Evolutionary conservation across 2,797 vertebrate species (phyloP).

Genomic region (Pitangus sulphuratus): DNA sequence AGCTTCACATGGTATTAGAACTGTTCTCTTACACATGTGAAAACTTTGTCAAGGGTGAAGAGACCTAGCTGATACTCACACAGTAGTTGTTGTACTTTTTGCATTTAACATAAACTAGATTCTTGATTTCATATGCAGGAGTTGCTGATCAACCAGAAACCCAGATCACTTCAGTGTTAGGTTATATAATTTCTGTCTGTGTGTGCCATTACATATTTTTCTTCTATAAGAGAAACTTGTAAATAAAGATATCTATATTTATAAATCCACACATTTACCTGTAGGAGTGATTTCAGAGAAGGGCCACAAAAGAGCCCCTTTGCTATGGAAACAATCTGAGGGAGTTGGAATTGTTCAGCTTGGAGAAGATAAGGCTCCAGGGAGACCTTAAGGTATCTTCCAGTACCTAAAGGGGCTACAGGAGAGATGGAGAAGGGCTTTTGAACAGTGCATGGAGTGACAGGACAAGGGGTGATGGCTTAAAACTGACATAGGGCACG

Average conservation of each 20-base stretch:
- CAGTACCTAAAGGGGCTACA: not conserved
- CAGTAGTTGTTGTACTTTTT: not conserved
- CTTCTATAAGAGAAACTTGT: not conserved
- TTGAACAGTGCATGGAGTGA: not conserved
- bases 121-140: not conserved
- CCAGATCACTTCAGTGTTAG: not conserved
- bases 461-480: not conserved
- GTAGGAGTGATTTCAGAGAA: not conserved
- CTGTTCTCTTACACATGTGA: accelerated
- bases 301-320: not conserved
- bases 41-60: not conserved
- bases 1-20: not conserved
- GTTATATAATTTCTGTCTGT: not conserved
- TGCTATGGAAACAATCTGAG: not conserved
- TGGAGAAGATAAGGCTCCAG: not conserved
- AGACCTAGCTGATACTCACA: too few relatives aligned
- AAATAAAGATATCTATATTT: not conserved
- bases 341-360: accelerated
- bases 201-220: not conserved
- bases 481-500: not conserved
- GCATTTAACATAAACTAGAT: not conserved
- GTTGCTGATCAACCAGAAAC: not conserved
- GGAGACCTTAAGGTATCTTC: not conserved
- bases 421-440: not conserved
- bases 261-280: not conserved